Evolutionary conservation across 2,113 vertebrate genomes (phyloP), one percentile per base, ranked within the genome.

Genomic region (rabbit (Oryctolagus cuniculus)): DNA sequence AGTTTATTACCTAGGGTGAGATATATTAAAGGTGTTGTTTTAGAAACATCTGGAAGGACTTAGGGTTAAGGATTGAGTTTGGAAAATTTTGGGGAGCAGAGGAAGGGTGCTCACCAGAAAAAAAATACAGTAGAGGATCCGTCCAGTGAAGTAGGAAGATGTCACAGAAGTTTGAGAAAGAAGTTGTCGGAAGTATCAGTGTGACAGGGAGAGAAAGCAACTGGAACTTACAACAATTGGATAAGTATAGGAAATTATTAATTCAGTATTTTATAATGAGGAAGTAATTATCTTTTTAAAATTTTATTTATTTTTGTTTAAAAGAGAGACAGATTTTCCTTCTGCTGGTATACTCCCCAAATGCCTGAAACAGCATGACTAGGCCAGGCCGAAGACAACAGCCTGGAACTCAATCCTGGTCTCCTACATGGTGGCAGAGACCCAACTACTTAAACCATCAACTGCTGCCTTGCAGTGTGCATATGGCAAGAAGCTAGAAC

Each of bases 1-100:
- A 77, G 8, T 44, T 66, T 70, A 17, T 72, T 89, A 91, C 66
- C 55, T 58, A 55, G 61, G 6, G 49, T 51, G 34, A 77, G 11
- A 53, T 51, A 11, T 87, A 25, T 3, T 80, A 63, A 69, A 80
- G 24, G 44, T 88, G 16, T 16, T 86, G 34, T 74, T 83, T 72
- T 93, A 93, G 87, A 91, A 79, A 81, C 4, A 21, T 81, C 36
- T 95, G 63, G 44, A 55, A 78, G 64, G 25, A 78, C 67, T 85
- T 10, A 81, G 67, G 16, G 38, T 49, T 55, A 69, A 96, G 49
- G 25, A 83, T 25, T 27, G 31, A 90, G 31, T 64, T 70, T 86
- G 29, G 81, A 89, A 55, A 91, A 72, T 80, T 92, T 49, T 22
- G 36, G 5, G 27, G 17, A 9, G 3, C 63, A 78, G 61, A 89